Conservation (phyloP, 2,113 vertebrate species). For the Menura novaehollandiae region DNA sequence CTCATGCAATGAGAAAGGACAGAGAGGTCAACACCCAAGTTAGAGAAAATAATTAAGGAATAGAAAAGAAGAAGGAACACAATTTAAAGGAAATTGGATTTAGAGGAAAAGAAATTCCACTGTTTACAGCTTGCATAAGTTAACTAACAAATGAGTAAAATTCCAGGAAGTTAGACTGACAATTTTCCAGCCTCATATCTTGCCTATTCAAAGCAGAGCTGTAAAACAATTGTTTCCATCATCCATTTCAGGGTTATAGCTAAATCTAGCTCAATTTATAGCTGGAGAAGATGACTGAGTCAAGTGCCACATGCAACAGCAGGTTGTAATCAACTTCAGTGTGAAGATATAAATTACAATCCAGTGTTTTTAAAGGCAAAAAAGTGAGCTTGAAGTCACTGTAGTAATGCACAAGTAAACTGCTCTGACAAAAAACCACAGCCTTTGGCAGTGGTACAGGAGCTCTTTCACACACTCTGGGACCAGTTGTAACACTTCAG, state of each 20-base stretch:
- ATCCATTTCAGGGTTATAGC: background rate
- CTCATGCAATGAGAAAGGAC: background rate
- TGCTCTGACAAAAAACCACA: background rate
- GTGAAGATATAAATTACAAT: background rate
- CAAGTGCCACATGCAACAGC: background rate
- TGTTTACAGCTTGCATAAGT: background rate
- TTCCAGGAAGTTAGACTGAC: background rate
- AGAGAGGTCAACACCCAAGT: background rate
- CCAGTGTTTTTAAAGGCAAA: background rate
- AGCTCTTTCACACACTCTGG: background rate
- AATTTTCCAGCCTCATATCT: background rate
- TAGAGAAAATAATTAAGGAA: background rate
- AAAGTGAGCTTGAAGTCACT: background rate
- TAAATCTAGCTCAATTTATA: background rate
- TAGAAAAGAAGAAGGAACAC: background rate
- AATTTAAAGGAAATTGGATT: background rate
- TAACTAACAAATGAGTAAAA: background rate
- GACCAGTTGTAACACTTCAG: background rate
- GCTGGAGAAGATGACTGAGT: background rate
- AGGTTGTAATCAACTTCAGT: background rate
- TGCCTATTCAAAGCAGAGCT: background rate
- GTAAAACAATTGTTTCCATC: background rate
- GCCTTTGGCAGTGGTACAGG: background rate
- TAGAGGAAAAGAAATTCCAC: background rate
- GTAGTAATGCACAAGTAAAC: rapidly evolving